Conservation (phyloP, 2,888 invertebrate genomes). For the Phorcus lineatus region DNA sequence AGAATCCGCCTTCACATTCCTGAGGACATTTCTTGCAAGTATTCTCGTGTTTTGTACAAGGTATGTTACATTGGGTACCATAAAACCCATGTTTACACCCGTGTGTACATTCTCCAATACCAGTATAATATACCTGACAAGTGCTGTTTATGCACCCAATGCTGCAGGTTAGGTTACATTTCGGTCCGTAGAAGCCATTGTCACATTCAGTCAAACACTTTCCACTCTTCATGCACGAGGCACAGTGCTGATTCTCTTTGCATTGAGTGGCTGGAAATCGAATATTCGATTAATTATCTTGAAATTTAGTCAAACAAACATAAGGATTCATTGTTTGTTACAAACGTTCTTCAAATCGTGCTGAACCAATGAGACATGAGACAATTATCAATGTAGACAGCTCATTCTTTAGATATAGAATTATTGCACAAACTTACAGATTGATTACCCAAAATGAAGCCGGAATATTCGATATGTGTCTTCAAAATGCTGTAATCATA, state of each 20-base stretch:
- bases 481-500: too few species aligned
- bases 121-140: neutral
- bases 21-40: neutral
- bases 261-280: neutral
- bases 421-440: too few species aligned
- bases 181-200: neutral
- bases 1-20: neutral
- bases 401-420: too few species aligned
- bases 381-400: too few species aligned
- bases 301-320: too few species aligned
- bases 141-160: neutral
- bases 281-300: too few species aligned
- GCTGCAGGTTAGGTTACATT: neutral
- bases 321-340: too few species aligned
- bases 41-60: neutral
- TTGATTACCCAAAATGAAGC: too few species aligned
- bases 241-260: neutral
- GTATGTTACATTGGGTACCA: neutral
- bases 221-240: neutral
- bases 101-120: neutral
- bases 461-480: too few species aligned
- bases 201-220: neutral
- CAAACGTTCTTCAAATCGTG: too few species aligned
- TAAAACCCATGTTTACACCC: neutral
- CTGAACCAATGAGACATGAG: too few species aligned